These are phyloP conservation scores for Menura novaehollandiae DNA, from an alignment of 2,113 vertebrate species.

Conservation along the genomic window DNA sequence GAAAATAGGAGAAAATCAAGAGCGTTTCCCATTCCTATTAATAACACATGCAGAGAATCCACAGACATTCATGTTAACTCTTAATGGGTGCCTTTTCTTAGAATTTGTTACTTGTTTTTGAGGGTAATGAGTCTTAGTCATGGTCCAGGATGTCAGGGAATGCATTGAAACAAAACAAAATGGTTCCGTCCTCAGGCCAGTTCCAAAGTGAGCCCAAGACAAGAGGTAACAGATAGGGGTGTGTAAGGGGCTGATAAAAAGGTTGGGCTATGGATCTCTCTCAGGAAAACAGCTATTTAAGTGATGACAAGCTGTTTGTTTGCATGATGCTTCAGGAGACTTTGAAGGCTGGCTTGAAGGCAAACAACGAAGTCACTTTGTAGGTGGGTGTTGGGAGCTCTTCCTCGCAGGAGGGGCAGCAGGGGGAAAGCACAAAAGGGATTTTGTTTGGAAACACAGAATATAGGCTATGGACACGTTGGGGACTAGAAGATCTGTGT, in stretches of 20 bases:
- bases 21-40: background rate
- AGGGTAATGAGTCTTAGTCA: background rate
- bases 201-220: background rate
- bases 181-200: background rate
- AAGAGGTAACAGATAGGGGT: background rate
- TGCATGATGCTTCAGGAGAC: background rate
- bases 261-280: background rate
- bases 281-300: background rate
- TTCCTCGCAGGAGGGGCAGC: background rate
- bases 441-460: background rate
- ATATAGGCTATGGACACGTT: background rate
- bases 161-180: background rate
- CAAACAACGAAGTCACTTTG: slow-evolving; percentile 1
- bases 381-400: background rate
- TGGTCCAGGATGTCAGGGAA: background rate
- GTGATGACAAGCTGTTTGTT: slow-evolving; percentile 37
- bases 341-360: background rate
- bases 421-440: background rate
- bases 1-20: background rate
- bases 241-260: background rate
- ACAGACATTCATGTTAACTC: background rate
- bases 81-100: background rate
- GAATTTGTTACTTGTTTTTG: background rate
- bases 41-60: background rate
- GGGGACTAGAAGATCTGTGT: background rate